Evolutionary conservation across 2,888 invertebrate species (phyloP).

Genomic region (Agonopterix heracliana): DNA sequence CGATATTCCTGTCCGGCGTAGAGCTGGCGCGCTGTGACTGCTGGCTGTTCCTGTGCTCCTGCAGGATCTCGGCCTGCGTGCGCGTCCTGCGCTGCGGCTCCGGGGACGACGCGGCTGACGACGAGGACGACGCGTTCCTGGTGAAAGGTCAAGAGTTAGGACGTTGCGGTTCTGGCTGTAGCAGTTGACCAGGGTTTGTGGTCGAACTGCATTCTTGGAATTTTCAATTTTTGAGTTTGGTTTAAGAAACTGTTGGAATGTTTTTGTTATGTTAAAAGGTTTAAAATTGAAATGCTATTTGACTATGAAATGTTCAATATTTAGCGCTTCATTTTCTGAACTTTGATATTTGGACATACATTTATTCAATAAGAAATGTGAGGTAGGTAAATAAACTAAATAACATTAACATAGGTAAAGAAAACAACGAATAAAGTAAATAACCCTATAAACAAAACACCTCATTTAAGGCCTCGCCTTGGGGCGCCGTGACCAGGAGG

Average conservation of each 20-base stretch:
- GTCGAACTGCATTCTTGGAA: background rate
- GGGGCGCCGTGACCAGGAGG: no score
- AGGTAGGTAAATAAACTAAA: no score
- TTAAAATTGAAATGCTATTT: no score
- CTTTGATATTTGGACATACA: no score
- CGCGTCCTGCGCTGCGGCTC: conserved; percentile 46
- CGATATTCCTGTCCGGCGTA: conserved; percentile 39
- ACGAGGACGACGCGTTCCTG: conserved; percentile 65
- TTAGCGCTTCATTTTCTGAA: no score
- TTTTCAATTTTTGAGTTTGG: background rate
- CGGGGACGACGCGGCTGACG: conserved; percentile 50
- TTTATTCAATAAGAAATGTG: no score
- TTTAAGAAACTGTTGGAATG: background rate
- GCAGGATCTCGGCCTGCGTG: conserved; percentile 64
- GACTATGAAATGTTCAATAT: no score
- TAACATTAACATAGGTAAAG: no score
- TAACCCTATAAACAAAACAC: no score
- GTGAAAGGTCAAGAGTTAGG: background rate
- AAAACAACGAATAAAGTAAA: no score
- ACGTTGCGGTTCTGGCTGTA: background rate
- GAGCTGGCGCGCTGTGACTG: conserved; percentile 19
- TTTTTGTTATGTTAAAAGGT: no score
- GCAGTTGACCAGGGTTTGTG: conserved; percentile 1
- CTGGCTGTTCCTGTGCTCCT: conserved; percentile 46
- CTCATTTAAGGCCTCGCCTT: no score